Base-by-base conservation (phyloP, 2,888 invertebrate genomes). In the Lutraria lutraria region DNA sequence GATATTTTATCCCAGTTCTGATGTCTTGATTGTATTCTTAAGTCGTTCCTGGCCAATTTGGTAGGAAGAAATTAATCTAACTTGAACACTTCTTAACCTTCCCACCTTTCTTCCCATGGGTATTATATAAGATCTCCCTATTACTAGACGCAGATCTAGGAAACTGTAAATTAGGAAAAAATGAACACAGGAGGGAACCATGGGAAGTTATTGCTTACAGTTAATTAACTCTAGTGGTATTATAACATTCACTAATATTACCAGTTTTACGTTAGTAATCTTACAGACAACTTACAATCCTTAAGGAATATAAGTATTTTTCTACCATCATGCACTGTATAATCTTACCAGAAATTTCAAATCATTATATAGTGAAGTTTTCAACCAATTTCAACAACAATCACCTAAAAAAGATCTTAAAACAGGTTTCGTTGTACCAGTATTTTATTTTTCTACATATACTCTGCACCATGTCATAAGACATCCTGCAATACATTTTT, bases 71-170 rank as follows among this genome's bases (percentile, higher is more conserved):
- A 76, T 76, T 76, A 76, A 76, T 76, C 76, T 31, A 4, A 34
- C 76, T 76, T 34, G 31, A 76, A 76, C 31, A 76, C 76, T 34
- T 31, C 76, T 76, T 76, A 76, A 76, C 34, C 25, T 76, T 31
- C 16, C 13, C 12, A 34, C 34, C 16, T 34, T 76, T 34, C 15
- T 16, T 76, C 76, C 76, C 31, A 0, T 31, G 34, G 2, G 76
- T 76, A 76, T 76, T 76, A 31, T 76, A 34, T 31, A 76, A 76
- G 29, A 76, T 76, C 31, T 76, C 16, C 76, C 15, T 34, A 76
- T 76, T 34, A 76, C 34, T 6, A 8, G 10, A 4, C 16, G n/a
- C n/a, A 76, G 31, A 34, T 76, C 76, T 8, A 13, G 25, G 25
- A 68, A 68, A 68, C 63, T 25, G 25, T 25, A 68, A n/a, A 68